Evolutionary conservation across 2,113 vertebrate genomes (phyloP).

Genomic region (Tyto alba): DNA sequence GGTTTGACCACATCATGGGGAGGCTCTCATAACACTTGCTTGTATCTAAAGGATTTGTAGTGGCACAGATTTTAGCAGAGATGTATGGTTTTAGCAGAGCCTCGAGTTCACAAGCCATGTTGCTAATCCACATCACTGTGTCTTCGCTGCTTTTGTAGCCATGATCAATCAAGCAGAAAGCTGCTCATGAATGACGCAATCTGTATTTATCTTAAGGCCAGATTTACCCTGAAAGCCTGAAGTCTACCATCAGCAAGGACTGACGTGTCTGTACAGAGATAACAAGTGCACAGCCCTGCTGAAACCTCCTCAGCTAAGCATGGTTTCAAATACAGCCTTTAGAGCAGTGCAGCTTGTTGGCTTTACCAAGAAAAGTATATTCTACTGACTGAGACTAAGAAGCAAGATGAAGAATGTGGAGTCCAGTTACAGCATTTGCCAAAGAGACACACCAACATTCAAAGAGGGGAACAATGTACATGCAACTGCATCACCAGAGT

Average conservation of each 20-base stretch:
- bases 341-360: not conserved
- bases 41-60: not conserved
- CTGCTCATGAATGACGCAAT: not conserved
- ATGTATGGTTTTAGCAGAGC: not conserved
- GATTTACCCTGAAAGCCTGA: not conserved
- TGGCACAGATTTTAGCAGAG: not conserved
- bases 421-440: not conserved
- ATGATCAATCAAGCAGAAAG: not conserved
- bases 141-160: not conserved
- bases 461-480: not conserved
- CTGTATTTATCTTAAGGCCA: not conserved
- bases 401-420: not conserved
- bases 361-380: not conserved
- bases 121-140: not conserved
- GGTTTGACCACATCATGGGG: not conserved
- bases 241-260: not conserved
- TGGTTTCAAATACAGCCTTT: not conserved
- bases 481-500: not conserved
- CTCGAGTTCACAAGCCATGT: fast-evolving
- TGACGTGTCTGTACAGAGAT: not conserved
- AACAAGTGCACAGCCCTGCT: not conserved
- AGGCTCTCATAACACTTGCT: not conserved
- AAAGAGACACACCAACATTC: not conserved
- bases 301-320: not conserved
- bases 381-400: not conserved